Percentiles rank a stretch among this genome's conserved stretches.
These are phyloP conservation scores for Parthenolecanium corni DNA, from an alignment of 2,888 invertebrate genomes.

Conservation along the genomic window DNA sequence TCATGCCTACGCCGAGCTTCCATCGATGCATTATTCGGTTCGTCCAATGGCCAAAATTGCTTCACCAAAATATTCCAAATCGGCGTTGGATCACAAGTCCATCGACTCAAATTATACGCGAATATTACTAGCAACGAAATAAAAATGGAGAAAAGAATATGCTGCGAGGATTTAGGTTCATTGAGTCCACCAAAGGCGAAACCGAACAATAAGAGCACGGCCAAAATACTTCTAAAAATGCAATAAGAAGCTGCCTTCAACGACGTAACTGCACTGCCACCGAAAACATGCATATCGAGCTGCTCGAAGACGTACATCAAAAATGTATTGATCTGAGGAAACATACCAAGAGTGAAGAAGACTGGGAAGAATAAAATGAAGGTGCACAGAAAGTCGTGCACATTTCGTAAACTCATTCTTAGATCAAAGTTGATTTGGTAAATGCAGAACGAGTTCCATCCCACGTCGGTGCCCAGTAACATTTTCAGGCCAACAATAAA, in stretches of 20 bases:
- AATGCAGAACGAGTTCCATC: conserved; percentile 38
- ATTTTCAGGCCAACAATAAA: conserved; percentile 33
- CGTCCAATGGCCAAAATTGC: conserved; percentile 53
- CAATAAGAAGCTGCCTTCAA: conserved; percentile 72
- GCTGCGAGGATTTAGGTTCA: conserved; percentile 74
- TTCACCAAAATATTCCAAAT: conserved; percentile 78
- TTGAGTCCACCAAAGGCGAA: conserved; percentile 77
- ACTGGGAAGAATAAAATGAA: conserved; percentile 84
- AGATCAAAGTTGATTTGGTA: conserved; percentile 39
- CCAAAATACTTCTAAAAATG: conserved; percentile 64
- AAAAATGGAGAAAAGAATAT: conserved; percentile 87
- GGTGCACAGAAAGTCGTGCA: conserved; percentile 62
- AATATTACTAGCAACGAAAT: conserved; percentile 77
- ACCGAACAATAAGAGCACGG: conserved; percentile 69
- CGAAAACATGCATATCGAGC: conserved; percentile 78
- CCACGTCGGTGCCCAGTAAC: conserved; percentile 19
- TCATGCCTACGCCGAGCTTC: conserved; percentile 34
- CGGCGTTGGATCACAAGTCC: conserved; percentile 80
- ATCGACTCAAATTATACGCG: conserved; percentile 84
- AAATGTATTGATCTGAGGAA: conserved; percentile 96
- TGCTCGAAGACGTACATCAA: conserved; percentile 94
- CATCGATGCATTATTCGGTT: conserved; percentile 30
- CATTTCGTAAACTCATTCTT: conserved; percentile 29
- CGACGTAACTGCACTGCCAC: conserved; percentile 77
- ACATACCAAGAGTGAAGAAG: conserved; percentile 85